Base-by-base conservation (phyloP, 2,888 invertebrate species). In the Sinelater perroti region DNA sequence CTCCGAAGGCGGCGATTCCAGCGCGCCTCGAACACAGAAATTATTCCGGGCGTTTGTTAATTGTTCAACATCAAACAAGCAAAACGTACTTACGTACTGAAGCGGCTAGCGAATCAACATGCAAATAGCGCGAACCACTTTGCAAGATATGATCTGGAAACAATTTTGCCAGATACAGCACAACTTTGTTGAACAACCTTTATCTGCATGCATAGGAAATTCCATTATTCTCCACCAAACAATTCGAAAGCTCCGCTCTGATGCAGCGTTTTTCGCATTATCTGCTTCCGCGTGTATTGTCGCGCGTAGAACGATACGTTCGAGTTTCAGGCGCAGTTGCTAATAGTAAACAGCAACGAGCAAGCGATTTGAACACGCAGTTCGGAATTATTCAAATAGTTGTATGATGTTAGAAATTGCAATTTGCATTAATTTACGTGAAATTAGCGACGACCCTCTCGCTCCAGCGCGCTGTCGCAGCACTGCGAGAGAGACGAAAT, bases 141-240 rank as follows among this genome's bases (percentile, higher is more conserved):
- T 10, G 13, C 10, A 24, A 40, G 40, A 40, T 40, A 40, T 20
- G 40, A 40, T 40, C 40, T 40, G 40, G 40, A 40, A 40, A 40
- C 40, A 40, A 40, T 40, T 40, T 40, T 24, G 40, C 14, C 24
- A 40, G 40, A 40, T 24, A 40, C 24, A 40, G 24, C 24, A 40
- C 13, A 40, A 40, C 24, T 45, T 30, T 45, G 28, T 45, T 45
- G 17, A 45, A 18, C 44, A 45, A 45, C 28, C 30, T 45, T 45
- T 45, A 45, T 45, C 44, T 14, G 30, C 30, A 26, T 45, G 14
- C 30, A 17, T 30, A 45, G 28, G 44, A 45, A 30, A 28, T 45
- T 45, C 40, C 30, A 45, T 45, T 45, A 45, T 45, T 45, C 44
- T 45, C 16, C 17, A n/a, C 30, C 6, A 45, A 45, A 45, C 44